Base-by-base conservation (phyloP, 2,888 invertebrate species). In the Mythimna lalbum region DNA sequence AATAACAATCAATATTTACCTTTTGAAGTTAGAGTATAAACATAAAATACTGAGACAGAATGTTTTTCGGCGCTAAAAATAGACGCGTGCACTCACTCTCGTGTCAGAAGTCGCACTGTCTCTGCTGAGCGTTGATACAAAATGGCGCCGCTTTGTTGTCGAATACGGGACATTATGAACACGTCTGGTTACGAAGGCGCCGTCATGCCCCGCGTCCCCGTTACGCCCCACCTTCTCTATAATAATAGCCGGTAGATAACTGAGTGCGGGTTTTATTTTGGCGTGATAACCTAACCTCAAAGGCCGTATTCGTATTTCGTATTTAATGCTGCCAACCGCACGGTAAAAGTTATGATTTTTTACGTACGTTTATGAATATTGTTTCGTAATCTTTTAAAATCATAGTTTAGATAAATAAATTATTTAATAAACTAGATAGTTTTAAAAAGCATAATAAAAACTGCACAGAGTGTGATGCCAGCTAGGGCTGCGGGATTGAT, bases 21-120 rank as follows among this genome's bases (percentile, higher is more conserved):
- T 19, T 53, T 53, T 53, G 9, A 53, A 27, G 4, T 19, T 27
- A 27, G 14, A 23, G 3, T 14, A 14, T 23, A 23, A 52, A 23
- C 52, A 52, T 23, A 14, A 52, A 53, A 27, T 27, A 0, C 2
- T 53, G 17, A 27, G 4, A 10, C 31, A 55, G 10, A 33, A 31
- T 31, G 4, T 55, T 31, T n/a, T 9, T 19, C 4, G 31, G 19
- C 4, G 19, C n/a, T 55, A n/a, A 55, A 55, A 55, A n/a, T n/a
- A 55, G n/a, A 55, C 10, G n/a, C 55, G 55, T 55, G 19, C n/a
- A 31, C 53, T 53, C 53, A 53, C 55, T 55, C 55, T 55, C 19
- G n/a, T 55, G 55, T 55, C 55, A 31, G 19, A 55, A 55, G 10
- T 55, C 19, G 55, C 31, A 55, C 55, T 55, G 55, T n/a, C 47